Evolutionary conservation across 2,888 invertebrate genomes (phyloP), one percentile per base, ranked within the genome.

Genomic region (Schrankia costaestrigalis): DNA sequence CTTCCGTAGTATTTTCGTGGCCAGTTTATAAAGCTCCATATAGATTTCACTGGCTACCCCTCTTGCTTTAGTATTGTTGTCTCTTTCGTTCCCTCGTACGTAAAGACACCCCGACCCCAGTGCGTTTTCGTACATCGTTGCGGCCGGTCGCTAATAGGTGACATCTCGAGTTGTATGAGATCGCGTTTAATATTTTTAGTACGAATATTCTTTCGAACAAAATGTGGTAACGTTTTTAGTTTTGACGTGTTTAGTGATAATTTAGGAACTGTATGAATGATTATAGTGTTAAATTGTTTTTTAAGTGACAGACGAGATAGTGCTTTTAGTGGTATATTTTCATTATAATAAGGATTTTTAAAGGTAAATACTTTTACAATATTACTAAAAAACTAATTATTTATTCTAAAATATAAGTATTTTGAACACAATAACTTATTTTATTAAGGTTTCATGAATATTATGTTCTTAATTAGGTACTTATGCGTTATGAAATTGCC

Each of bases 21-120:
- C 49, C 58, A 66, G 67, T 70, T 61, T 60, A 67, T 64, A 66
- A n/a, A 68, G 59, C 70, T 65, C 46, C 55, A 58, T 72, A 76
- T 76, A 73, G 73, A 77, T 76, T 76, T 69, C 75, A 69, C 35
- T 50, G 39, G 39, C 41, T 46, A 56, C 61, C 70, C 68, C 62
- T 57, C 64, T 43, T 55, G 52, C 57, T 52, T 53, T 35, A 42
- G 27, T 51, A 55, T 56, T 46, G 54, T 48, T 53, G 56, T 75
- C 73, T 67, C 74, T 41, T 51, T 78, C 65, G 31, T 70, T 49
- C 70, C 36, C 44, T 41, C 54, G 53, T 47, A 57, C 58, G 55
- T 58, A 46, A 42, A 58, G 50, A 46, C 53, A 66, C 65, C 64
- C 65, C 73, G 81, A 66, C 65, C 64, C 65, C 73, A 82, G 81